phyloP scores from a whole-genome alignment of 2,797 vertebrate species.

The Anabas testudineus region DNA sequence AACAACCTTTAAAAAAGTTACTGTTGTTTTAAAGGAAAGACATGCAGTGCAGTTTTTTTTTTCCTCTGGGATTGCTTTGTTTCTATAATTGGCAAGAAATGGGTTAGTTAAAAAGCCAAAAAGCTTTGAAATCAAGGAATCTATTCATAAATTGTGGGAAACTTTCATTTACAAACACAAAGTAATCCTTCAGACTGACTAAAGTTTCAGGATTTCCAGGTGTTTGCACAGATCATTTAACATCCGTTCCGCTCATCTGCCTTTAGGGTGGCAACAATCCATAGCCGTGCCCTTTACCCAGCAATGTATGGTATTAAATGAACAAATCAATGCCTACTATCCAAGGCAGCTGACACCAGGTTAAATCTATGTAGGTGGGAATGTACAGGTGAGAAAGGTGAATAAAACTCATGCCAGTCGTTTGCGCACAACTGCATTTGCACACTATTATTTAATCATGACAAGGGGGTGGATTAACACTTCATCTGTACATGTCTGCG shows the following conservation, averaged over 20 bases:
- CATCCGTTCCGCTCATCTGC: conserved; percentile 30
- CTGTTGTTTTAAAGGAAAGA: too few species aligned
- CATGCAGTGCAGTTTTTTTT: too few species aligned
- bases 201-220: background rate
- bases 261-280: conserved; percentile 17
- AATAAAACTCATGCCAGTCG: background rate
- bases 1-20: too few species aligned
- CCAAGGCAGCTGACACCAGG: background rate
- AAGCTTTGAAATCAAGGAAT: background rate
- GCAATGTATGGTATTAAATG: background rate
- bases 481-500: conserved; percentile 36
- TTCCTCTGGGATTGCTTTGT: too few species aligned
- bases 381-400: background rate
- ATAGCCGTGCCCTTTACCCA: conserved; percentile 18
- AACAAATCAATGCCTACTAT: conserved; percentile 26
- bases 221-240: conserved; percentile 18
- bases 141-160: background rate
- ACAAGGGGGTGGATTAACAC: conserved; percentile 46
- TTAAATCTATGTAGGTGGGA: background rate
- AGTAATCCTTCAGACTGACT: background rate
- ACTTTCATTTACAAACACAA: background rate
- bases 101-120: too few species aligned
- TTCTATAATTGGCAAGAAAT: too few species aligned
- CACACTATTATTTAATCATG: conserved; percentile 46
- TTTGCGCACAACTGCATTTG: conserved; percentile 18